A percentile compares a stretch with the other conserved stretches of the same genome.
phyloP scores from a whole-genome alignment of 2,113 vertebrate species.

The Mionectes macconnelli region DNA sequence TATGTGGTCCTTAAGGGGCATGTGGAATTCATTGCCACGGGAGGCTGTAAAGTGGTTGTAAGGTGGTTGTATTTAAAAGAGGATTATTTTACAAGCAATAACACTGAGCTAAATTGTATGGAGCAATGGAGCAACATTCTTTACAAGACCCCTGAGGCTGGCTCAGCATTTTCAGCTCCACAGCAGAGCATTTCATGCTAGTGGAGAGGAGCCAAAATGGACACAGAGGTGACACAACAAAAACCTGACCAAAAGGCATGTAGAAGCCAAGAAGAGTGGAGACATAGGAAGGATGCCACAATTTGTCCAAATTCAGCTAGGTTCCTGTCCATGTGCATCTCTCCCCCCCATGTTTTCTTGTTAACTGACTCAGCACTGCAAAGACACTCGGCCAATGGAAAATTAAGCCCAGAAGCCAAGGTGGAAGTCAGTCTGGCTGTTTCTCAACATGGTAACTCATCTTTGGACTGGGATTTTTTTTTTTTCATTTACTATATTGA shows the following conservation, averaged over 20 bases:
- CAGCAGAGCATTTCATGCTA: background rate
- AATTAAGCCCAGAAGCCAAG: background rate
- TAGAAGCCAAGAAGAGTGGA: background rate
- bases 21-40: constrained; percentile 46
- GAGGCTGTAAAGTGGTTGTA: constrained; percentile 38
- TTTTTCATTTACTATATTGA: background rate
- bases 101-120: constrained; percentile 30
- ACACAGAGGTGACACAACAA: background rate
- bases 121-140: constrained; percentile 19
- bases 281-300: background rate
- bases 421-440: background rate
- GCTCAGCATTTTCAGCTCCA: constrained; percentile 33
- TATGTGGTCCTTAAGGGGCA: background rate
- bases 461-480: background rate
- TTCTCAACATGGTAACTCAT: background rate
- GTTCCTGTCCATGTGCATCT: background rate
- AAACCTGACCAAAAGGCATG: background rate
- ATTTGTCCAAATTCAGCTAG: background rate
- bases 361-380: background rate
- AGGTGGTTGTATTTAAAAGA: constrained; percentile 58
- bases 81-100: constrained; percentile 65
- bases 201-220: background rate
- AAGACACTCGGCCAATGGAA: background rate
- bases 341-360: background rate
- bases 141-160: constrained; percentile 48